phyloP scores from a whole-genome alignment of 2,888 invertebrate species.

The Tiphia femorata region DNA sequence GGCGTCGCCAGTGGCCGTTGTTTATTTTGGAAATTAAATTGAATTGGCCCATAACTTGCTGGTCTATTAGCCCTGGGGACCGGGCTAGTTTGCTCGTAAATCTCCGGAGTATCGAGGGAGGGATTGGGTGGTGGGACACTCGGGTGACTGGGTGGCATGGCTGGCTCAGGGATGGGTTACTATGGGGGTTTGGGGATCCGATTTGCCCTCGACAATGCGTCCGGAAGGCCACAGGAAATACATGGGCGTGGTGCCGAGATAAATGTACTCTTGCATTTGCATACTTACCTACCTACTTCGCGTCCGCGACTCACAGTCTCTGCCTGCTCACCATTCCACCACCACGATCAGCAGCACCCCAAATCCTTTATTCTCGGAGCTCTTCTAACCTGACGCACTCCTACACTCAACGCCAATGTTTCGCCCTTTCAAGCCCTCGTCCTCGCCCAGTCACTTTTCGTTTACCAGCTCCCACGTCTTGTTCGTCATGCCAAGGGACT shows the following conservation, averaged over 20 bases:
- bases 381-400: conserved; percentile 16
- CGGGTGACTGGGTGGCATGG: background rate
- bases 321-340: conserved; percentile 27
- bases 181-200: conserved; percentile 50
- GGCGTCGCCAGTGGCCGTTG: conserved; percentile 52
- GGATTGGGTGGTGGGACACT: background rate
- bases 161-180: conserved; percentile 13
- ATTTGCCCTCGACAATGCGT: conserved; percentile 61
- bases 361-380: conserved; percentile 28
- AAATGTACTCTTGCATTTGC: conserved; percentile 66
- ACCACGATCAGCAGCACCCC: background rate
- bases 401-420: background rate
- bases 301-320: conserved; percentile 21
- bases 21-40: conserved; percentile 67
- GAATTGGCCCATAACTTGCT: conserved; percentile 66
- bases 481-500: too few relatives aligned
- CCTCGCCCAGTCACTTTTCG: too few relatives aligned
- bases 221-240: conserved; percentile 65
- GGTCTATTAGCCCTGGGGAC: conserved; percentile 66
- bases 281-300: conserved; percentile 55
- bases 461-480: too few relatives aligned
- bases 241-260: conserved; percentile 67
- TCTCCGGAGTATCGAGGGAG: conserved; percentile 58
- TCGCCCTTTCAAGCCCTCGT: background rate
- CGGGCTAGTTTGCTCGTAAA: conserved; percentile 66